Base-by-base conservation (phyloP, 2,888 invertebrate species). In the Eupithecia abbreviata region DNA sequence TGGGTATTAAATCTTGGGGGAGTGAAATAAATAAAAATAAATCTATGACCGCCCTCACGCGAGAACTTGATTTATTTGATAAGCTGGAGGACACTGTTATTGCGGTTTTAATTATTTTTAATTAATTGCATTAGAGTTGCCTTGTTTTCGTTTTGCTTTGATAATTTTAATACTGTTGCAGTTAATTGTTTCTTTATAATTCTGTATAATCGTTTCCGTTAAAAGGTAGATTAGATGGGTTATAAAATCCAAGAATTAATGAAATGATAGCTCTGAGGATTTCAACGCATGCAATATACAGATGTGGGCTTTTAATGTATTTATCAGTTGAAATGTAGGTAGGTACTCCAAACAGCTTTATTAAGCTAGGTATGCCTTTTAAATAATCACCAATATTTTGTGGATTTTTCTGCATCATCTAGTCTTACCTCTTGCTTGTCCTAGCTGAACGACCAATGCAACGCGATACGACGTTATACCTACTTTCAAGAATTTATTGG, bases 11-110 rank as follows among this genome's bases (percentile, higher is more conserved):
- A 93, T 94, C 94, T 94, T 93, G 86, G 93, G 94, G 94, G 93
- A 91, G 93, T 90, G 93, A 93, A 90, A 94, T 94, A 95, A 94
- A 94, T 95, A 94, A 94, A 94, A 94, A 94, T 94, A 94, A 94
- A 94, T 94, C 93, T 89, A 89, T 83, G 75, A 83, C 86, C 87
- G 89, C 91, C 93, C 91, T 89, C 87, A 89, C 89, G 90, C 90
- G 91, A 87, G 88, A 89, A 89, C 89, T 88, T 93, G 95, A 94
- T 95, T 94, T 95, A 94, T 94, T 89, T 86, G 85, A 88, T 88
- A 86, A 87, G 84, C 76, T 76, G 77, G 82, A 78, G 77, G 79
- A 77, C 77, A 81, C 62, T 62, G 62, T 76, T 81, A 83, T 65
- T 47, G 47, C 79, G 82, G 80, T 80, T 87, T 87, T 89, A 89